A percentile compares a stretch with the other conserved stretches of the same genome.
phyloP scores from a whole-genome alignment of 2,113 vertebrate genomes.

The Oncorhynchus masou region DNA sequence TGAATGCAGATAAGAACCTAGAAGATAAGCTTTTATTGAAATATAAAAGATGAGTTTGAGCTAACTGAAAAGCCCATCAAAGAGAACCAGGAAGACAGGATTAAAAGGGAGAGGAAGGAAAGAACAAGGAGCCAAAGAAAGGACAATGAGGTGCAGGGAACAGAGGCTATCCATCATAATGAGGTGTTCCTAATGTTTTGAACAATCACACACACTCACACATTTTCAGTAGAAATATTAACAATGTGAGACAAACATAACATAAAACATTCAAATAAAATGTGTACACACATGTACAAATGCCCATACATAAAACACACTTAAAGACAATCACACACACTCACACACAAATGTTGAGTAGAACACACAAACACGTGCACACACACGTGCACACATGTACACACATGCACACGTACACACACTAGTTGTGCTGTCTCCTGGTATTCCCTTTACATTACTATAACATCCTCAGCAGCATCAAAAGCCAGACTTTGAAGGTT shows the following conservation, averaged over 20 bases:
- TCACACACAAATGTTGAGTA: not conserved
- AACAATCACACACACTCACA: too few species aligned
- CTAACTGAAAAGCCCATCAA: not conserved
- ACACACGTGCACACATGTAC: not conserved
- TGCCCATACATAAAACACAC: too few species aligned
- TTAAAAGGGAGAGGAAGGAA: not conserved
- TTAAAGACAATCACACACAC: too few species aligned
- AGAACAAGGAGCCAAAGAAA: not conserved
- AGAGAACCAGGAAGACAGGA: not conserved
- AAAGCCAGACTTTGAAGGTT: conserved; percentile 37
- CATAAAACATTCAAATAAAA: too few species aligned
- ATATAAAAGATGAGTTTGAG: not conserved
- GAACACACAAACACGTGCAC: not conserved
- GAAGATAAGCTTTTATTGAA: conserved; percentile 1
- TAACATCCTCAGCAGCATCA: conserved; percentile 49
- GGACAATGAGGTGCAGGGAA: conserved; percentile 18
- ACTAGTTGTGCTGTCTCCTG: conserved; percentile 57
- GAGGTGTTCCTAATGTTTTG: too few species aligned
- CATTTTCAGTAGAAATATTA: too few species aligned
- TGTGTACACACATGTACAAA: conserved; percentile 1
- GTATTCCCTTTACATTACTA: conserved; percentile 53
- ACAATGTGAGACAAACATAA: too few species aligned
- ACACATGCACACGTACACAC: conserved; percentile 8
- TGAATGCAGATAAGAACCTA: not conserved
- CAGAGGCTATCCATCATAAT: not conserved